Evolutionary conservation across 2,797 vertebrate species (phyloP).

Genomic region (Aplochiton taeniatus): DNA sequence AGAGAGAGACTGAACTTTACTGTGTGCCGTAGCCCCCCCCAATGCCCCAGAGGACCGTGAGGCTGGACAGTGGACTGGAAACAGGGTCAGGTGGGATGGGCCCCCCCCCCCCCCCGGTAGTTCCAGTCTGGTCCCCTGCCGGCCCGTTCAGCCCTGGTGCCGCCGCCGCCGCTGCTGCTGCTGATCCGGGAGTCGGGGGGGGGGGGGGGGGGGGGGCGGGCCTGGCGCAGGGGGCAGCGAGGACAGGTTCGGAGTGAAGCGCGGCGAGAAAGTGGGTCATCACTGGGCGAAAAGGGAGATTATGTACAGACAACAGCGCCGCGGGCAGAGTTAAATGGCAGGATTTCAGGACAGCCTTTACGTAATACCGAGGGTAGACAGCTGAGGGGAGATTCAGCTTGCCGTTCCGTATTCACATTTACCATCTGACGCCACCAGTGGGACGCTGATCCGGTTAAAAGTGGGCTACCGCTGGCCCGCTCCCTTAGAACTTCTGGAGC

Average conservation of each 20-base stretch:
- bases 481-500: not conserved
- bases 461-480: not conserved
- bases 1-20: not conserved
- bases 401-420: not conserved
- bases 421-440: not conserved
- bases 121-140: too few species aligned
- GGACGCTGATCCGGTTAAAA: not conserved
- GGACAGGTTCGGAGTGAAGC: slow-evolving; percentile 12
- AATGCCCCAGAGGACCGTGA: not conserved
- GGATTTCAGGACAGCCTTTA: slow-evolving; percentile 36
- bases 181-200: not conserved
- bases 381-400: slow-evolving; percentile 6
- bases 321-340: slow-evolving; percentile 46
- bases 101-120: too few species aligned
- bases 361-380: slow-evolving; percentile 18
- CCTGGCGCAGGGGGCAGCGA: not conserved
- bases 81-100: not conserved
- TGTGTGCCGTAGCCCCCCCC: too few species aligned
- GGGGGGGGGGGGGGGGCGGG: not conserved
- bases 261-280: slow-evolving; percentile 28
- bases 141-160: too few species aligned
- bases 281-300: slow-evolving; percentile 42
- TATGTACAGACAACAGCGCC: slow-evolving; percentile 44
- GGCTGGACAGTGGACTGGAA: not conserved
- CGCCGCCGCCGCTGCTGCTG: too few species aligned